Conservation (phyloP, 2,888 invertebrate genomes). For the Xylocampa areola region DNA sequence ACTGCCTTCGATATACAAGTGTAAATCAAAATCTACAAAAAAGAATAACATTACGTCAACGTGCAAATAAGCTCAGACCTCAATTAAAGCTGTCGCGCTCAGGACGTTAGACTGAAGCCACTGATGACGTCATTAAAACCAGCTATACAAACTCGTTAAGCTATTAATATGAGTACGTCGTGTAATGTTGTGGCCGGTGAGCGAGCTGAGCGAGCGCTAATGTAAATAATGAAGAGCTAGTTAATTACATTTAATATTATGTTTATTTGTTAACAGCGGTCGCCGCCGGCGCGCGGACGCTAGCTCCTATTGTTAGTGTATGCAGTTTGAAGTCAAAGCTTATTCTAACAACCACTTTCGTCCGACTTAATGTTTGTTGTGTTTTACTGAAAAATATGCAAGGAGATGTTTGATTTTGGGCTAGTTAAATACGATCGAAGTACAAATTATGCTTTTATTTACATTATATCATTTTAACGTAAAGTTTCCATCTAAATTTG, state of each 20-base stretch:
- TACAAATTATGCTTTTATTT: too few species aligned
- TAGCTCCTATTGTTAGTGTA: background rate
- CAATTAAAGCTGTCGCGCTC: too few species aligned
- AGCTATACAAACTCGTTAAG: background rate
- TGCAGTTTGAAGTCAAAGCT: background rate
- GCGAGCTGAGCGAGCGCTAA: constrained; percentile 1
- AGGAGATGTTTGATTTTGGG: too few species aligned
- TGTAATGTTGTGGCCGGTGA: background rate
- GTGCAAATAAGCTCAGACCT: background rate
- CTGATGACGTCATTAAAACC: background rate
- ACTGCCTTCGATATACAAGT: too few species aligned
- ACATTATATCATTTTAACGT: too few species aligned
- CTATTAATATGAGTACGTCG: background rate
- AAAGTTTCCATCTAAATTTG: too few species aligned
- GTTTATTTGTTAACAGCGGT: background rate
- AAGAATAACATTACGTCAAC: background rate
- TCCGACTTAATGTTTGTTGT: too few species aligned
- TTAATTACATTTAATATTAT: constrained; percentile 17
- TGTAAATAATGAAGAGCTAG: constrained; percentile 17
- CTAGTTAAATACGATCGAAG: too few species aligned
- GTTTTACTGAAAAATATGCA: too few species aligned
- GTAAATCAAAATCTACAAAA: too few species aligned
- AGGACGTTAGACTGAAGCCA: background rate
- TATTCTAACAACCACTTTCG: background rate
- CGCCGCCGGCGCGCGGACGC: background rate